phyloP scores from a whole-genome alignment of 2,797 vertebrate genomes.

The Sebastes umbrosus region DNA sequence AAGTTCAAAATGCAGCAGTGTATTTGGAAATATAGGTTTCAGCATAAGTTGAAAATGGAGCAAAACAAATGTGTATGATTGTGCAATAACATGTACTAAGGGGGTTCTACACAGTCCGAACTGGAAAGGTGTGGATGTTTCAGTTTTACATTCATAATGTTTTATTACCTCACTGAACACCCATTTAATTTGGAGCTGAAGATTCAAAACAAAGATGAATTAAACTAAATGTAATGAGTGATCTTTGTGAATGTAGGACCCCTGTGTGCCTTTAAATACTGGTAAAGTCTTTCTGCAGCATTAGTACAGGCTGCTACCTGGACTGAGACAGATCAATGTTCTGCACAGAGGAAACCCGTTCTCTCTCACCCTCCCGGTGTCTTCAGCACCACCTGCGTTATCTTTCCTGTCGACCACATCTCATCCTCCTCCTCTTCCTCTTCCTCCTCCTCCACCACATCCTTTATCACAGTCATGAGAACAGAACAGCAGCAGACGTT shows the following conservation, averaged over 20 bases:
- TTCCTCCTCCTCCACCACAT: constrained; percentile 45
- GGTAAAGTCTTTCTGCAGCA: neutral
- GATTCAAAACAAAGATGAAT: neutral
- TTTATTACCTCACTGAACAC: too few species aligned
- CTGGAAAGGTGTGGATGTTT: too few species aligned
- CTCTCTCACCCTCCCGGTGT: constrained; percentile 11
- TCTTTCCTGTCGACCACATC: constrained; percentile 54
- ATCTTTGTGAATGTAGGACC: neutral
- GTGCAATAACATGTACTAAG: too few species aligned
- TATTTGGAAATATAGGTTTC: too few species aligned
- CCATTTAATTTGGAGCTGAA: neutral
- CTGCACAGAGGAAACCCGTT: constrained; percentile 9
- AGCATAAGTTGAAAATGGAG: too few species aligned
- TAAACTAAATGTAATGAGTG: neutral
- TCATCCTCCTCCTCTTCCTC: neutral
- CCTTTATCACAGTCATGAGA: constrained; percentile 41
- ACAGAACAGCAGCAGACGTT: neutral
- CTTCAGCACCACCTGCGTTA: constrained; percentile 14
- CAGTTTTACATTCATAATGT: too few species aligned
- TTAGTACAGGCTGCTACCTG: neutral
- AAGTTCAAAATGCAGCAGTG: too few species aligned
- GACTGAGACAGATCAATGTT: neutral
- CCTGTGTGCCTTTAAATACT: neutral
- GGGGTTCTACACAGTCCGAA: too few species aligned
- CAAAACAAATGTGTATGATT: too few species aligned